Conservation (phyloP, 2,797 vertebrate species). For the Spinus pinus region DNA sequence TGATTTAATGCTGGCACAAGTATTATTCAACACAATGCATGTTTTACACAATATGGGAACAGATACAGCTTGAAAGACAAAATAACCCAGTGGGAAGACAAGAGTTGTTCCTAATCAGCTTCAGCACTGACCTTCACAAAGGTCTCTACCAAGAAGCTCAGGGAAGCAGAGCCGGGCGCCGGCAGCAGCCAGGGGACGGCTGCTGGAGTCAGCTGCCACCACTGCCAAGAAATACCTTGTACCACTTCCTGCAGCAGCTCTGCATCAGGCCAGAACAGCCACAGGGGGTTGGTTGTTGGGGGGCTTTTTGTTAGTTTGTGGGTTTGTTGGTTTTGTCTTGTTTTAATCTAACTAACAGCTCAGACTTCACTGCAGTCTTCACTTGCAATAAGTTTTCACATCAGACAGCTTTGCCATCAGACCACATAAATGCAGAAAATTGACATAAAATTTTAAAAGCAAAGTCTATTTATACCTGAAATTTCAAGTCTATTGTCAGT, state of each 20-base stretch:
- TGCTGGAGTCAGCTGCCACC: neutral
- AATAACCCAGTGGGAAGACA: neutral
- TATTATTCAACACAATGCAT: neutral
- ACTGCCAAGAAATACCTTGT: neutral
- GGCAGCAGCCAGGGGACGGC: neutral
- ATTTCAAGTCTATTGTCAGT: neutral
- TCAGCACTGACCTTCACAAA: neutral
- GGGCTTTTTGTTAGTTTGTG: neutral
- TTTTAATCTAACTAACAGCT: neutral
- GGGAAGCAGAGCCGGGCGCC: neutral
- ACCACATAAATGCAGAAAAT: neutral
- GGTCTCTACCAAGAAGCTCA: neutral
- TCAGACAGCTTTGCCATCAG: neutral
- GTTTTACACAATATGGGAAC: neutral
- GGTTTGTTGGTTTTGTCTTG: neutral
- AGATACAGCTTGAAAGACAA: slow-evolving; percentile 3
- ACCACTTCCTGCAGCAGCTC: neutral
- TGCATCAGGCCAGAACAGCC: neutral
- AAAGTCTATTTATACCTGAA: neutral
- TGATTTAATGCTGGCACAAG: neutral
- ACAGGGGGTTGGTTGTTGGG: neutral
- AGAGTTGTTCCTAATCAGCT: neutral
- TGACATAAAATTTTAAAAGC: neutral
- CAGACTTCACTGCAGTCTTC: neutral
- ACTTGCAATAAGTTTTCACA: fast-evolving